Conservation (phyloP, 1,140 invertebrate genomes). For the Triops longicaudatus region DNA sequence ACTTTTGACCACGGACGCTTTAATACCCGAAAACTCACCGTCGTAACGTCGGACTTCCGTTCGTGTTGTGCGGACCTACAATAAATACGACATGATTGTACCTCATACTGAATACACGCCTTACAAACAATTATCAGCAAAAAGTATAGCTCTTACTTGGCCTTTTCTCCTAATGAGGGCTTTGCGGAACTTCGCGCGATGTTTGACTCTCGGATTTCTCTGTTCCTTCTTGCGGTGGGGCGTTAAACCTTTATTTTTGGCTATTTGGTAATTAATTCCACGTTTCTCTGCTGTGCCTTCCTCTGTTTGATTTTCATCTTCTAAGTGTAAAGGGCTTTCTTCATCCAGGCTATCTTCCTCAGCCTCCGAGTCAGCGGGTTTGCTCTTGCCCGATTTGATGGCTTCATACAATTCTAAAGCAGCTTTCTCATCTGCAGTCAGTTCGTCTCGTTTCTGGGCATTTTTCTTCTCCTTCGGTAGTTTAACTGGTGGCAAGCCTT, state of each 20-base stretch:
- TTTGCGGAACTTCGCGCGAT: constrained; percentile 81
- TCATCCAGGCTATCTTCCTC: constrained; percentile 32
- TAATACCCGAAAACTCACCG: constrained; percentile 87
- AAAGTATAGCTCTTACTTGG: constrained; percentile 47
- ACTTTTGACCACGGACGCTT: constrained; percentile 71
- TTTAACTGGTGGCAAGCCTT: constrained; percentile 34
- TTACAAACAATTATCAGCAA: neutral
- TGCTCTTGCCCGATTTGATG: constrained; percentile 34
- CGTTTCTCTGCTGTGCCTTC: constrained; percentile 51
- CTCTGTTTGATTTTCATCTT: constrained; percentile 30
- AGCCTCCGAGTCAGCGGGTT: constrained; percentile 27
- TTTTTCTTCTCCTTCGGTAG: constrained; percentile 33
- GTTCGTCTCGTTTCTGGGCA: constrained; percentile 28
- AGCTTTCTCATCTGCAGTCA: constrained; percentile 36
- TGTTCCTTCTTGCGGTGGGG: constrained; percentile 80
- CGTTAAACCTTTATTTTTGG: constrained; percentile 89
- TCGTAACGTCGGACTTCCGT: constrained; percentile 69
- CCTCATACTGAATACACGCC: neutral
- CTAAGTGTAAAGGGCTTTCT: constrained; percentile 18
- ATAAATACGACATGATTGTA: constrained; percentile 33
- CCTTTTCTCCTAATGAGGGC: constrained; percentile 82
- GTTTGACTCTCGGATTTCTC: constrained; percentile 86
- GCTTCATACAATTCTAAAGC: constrained; percentile 36
- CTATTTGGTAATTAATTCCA: constrained; percentile 82
- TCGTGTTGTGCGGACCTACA: constrained; percentile 56